Base-by-base conservation (phyloP, 35 echinoderm and acorn worm species). In the Apostichopus japonicus region DNA sequence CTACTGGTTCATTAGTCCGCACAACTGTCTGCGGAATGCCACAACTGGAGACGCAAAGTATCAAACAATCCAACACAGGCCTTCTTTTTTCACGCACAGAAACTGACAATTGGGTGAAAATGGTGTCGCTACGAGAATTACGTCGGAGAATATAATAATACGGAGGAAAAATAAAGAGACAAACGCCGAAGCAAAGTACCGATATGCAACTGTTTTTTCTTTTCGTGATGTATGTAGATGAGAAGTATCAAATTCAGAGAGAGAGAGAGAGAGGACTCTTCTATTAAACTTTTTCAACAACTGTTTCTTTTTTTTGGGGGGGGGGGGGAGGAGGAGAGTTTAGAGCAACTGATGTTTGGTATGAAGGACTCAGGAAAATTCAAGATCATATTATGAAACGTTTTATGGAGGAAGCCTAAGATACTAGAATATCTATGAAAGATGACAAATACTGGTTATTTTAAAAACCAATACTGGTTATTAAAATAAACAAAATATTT, bases 71-170 rank as follows among this genome's bases (percentile, higher is more conserved):
- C 71, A 75, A 22, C 27, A 57, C 81, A 58, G 81, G 54, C 81
- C 81, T 62, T 24, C 71, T 75, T 57, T 44, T 21, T 84, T 84
- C 81, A 84, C 81, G 56, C 53, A 84, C n/a, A 57, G 53, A 55
- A 84, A 23, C 56, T 84, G 81, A 84, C 81, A 84, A 84, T 84
- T 84, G 81, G 56, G 81, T 59, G 56, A 84, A 58, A 84, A 84
- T 23, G 54, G 56, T 84, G 81, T 16, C 81, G 53, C 53, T 84
- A 57, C 17, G 53, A 84, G 81, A 58, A 84, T 84, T 57, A 54
- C 56, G 56, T 84, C n/a, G 19, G 56, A 84, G 79, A 83, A 52
- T 44, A 44, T 44, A 44, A 44, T 44, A 44, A 44, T 44, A 54
- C 6, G 33, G 21, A n/a, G 24, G 79, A 83, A 83, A 55, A 3